Evolutionary conservation across 2,888 invertebrate species (phyloP).

Genomic region (Coelogynopora nodosa): DNA sequence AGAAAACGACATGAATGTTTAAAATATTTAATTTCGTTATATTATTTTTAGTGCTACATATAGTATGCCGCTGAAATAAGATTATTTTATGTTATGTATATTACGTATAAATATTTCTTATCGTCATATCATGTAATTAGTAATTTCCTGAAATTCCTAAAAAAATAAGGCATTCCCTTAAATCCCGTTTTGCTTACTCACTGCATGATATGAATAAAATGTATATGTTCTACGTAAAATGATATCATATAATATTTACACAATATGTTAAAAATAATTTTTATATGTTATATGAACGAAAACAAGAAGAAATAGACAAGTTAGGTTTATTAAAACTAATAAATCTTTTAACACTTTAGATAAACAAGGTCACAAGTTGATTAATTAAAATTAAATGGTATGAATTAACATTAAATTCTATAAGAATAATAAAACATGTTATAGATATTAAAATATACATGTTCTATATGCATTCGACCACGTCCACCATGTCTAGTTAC

Average conservation of each 20-base stretch:
- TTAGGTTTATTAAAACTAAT: constrained; percentile 11
- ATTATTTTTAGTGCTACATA: too few relatives aligned
- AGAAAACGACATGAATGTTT: too few relatives aligned
- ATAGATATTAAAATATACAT: too few relatives aligned
- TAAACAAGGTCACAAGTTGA: not conserved
- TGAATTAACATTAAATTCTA: not conserved
- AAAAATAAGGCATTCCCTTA: not conserved
- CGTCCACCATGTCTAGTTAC: not conserved
- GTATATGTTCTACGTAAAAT: not conserved
- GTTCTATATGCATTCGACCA: not conserved
- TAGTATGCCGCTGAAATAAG: too few relatives aligned
- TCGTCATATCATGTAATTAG: too few relatives aligned
- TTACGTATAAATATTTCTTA: too few relatives aligned
- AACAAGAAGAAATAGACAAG: constrained; percentile 23
- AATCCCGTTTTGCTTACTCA: not conserved
- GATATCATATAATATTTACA: not conserved
- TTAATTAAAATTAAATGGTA: not conserved
- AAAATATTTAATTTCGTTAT: too few relatives aligned
- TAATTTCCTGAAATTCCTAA: not conserved
- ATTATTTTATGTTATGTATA: too few relatives aligned
- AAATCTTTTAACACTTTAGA: not conserved
- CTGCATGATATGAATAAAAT: not conserved
- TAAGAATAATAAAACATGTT: not conserved
- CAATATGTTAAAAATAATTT: constrained; percentile 10
- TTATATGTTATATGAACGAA: constrained; percentile 17